Evolutionary conservation across 2,888 invertebrate species (phyloP).

Genomic region (Stramonita haemastoma): DNA sequence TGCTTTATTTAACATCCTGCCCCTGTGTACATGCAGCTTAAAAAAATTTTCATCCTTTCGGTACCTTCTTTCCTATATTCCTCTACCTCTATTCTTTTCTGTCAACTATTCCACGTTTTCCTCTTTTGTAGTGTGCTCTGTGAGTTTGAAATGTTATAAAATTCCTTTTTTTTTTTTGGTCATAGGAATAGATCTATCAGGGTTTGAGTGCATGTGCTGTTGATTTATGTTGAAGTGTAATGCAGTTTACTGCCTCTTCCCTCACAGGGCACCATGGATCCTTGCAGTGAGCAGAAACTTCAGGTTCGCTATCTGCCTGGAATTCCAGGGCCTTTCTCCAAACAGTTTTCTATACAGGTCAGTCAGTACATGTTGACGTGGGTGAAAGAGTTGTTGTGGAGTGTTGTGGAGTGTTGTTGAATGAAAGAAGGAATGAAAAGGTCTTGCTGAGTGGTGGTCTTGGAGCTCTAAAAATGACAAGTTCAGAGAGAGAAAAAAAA

Average conservation of each 20-base stretch:
- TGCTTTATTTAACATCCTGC: too few species aligned
- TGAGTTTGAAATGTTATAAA: too few species aligned
- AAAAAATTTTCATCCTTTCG: too few species aligned
- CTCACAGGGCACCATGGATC: constrained; percentile 74
- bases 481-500: too few species aligned
- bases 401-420: neutral
- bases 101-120: neutral
- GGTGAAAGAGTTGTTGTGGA: neutral
- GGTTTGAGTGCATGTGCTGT: too few species aligned
- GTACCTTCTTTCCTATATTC: too few species aligned
- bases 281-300: constrained; percentile 68
- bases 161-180: constrained; percentile 22
- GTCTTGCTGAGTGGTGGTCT: too few species aligned
- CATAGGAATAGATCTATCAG: too few species aligned
- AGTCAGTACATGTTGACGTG: neutral
- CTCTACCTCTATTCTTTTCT: neutral
- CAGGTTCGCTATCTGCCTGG: constrained; percentile 75
- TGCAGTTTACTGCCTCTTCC: neutral
- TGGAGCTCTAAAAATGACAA: too few species aligned
- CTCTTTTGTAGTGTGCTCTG: neutral
- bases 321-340: constrained; percentile 74
- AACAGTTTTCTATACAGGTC: constrained; percentile 75
- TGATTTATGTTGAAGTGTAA: too few species aligned
- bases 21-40: too few species aligned
- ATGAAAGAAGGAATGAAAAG: too few species aligned